Evolutionary conservation across 1,140 invertebrate genomes (phyloP), one percentile per base, ranked within the genome.

Genomic region (Euborellia annulipes): DNA sequence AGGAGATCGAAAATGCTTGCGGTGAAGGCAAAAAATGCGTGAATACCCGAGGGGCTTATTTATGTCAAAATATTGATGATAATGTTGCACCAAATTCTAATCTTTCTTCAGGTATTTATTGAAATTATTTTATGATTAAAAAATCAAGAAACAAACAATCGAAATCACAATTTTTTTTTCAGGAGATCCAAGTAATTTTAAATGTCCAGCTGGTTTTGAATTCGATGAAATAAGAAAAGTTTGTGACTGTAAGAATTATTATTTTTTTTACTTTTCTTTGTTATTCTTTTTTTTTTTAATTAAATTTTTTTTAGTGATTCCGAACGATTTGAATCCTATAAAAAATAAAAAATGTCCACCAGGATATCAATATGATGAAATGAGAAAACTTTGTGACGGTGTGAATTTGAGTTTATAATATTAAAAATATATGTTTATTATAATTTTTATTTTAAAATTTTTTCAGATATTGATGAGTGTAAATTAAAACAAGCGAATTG

Each of bases 391-490:
- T 48, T 85, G 82, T 55, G 77, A 83, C 59, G 81, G 81, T 83
- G 65, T 58, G 41, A 27, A 36, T 36, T 2, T 22, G 27, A 36
- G 32, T 27, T 6, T 19, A 41, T 43, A 36, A 36, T 45, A 22
- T 22, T 38, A 4, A 39, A n/a, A n/a, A n/a, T n/a, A n/a, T n/a
- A n/a, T n/a, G n/a, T n/a, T n/a, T n/a, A n/a, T n/a, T n/a, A n/a
- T n/a, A n/a, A n/a, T n/a, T n/a, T n/a, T n/a, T n/a, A n/a, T 47
- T 9, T 30, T 6, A 17, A 34, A 21, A 30, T 47, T 19, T 41
- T 59, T 57, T 39, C 57, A 82, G 79, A 82, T 63, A 64, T 82
- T 46, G 71, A 84, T 54, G 78, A 80, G 58, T 81, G 78, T 52
- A 54, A 61, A 20, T 53, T 75, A 38, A 55, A 49, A 50, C 58